Evolutionary conservation across 2,797 vertebrate genomes (phyloP).

Genomic region (Merluccius polli): DNA sequence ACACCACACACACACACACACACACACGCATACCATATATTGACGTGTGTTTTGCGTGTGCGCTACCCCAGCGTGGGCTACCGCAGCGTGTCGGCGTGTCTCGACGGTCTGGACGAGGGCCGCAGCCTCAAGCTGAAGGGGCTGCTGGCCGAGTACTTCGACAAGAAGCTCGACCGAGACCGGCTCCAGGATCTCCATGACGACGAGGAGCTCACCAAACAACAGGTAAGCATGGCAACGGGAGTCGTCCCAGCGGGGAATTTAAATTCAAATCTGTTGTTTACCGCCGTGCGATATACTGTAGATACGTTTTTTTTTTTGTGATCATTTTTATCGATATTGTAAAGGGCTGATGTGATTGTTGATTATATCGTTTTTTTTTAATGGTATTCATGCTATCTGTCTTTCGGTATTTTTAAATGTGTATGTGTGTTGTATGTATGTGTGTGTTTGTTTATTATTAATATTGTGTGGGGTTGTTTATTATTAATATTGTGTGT

Average conservation of each 20-base stretch:
- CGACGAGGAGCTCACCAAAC: conserved; percentile 51
- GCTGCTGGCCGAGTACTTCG: conserved; percentile 79
- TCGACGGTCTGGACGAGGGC: conserved; percentile 62
- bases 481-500: no score
- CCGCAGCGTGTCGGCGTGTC: conserved; percentile 65
- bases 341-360: no score
- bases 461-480: no score
- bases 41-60: no score
- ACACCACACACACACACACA: neutral
- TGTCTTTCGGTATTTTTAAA: no score
- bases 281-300: no score
- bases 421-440: neutral
- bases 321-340: no score
- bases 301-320: no score
- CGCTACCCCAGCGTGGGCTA: conserved; percentile 80
- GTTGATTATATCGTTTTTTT: neutral
- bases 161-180: conserved; percentile 66
- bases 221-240: conserved; percentile 62
- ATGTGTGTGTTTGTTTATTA: neutral
- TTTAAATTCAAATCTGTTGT: no score
- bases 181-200: conserved; percentile 29
- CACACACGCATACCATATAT: no score
- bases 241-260: no score
- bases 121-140: conserved; percentile 77
- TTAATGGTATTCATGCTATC: neutral